Evolutionary conservation across 2,888 invertebrate genomes (phyloP).

Genomic region (Petrolisthes manimaculis): DNA sequence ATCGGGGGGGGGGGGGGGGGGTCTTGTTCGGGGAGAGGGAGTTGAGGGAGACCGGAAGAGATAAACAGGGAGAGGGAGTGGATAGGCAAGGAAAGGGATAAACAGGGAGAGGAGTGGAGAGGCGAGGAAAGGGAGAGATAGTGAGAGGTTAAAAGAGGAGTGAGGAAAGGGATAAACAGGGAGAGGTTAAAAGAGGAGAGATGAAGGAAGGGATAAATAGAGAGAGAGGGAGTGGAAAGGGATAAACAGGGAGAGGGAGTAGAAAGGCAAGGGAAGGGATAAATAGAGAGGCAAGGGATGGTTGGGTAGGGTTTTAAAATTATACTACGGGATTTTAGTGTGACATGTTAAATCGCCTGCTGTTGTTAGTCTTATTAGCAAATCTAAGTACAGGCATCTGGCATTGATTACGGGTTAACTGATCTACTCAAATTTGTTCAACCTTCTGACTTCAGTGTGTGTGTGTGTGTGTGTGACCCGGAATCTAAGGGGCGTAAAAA

Average conservation of each 20-base stretch:
- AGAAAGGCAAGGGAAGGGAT: not conserved
- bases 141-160: not conserved
- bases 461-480: no score
- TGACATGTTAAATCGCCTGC: no score
- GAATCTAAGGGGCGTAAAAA: no score
- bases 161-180: not conserved
- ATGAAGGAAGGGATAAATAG: not conserved
- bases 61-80: not conserved
- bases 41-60: not conserved
- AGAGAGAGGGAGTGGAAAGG: not conserved
- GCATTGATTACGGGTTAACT: no score
- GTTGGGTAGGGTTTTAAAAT: not conserved
- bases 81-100: not conserved
- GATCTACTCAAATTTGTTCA: no score
- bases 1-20: not conserved
- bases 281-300: not conserved
- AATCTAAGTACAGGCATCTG: no score
- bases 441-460: no score
- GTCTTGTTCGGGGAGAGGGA: not conserved
- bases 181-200: not conserved
- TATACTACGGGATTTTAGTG: no score
- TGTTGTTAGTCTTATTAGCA: no score
- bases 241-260: not conserved
- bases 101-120: not conserved
- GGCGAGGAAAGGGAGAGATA: not conserved